Base-by-base conservation (phyloP, 2,888 invertebrate species). In the Stegophylla sp. region DNA sequence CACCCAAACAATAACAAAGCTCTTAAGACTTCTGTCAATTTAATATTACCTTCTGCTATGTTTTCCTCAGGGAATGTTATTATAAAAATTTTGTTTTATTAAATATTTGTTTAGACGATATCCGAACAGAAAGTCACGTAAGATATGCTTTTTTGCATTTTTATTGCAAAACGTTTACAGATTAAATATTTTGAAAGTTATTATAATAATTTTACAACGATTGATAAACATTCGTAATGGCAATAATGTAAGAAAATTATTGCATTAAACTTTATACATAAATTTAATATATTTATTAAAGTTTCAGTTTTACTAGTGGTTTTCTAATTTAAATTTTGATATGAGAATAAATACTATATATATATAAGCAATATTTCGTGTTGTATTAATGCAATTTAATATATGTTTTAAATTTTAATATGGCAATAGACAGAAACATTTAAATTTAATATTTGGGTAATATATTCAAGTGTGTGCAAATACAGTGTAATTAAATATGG, bases 21-120 rank as follows among this genome's bases (percentile, higher is more conserved):
- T 79, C 71, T 79, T 79, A 79, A 79, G 79, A 79, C 79, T 71
- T 71, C 69, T 71, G 79, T 71, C 71, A 71, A 71, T 79, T 79
- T 79, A 79, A 79, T 61, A 69, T n/a, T 79, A 48, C 45, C 48
- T 48, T 67, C 73, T 61, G 26, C 72, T 45, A 71, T 69, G 20
- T 69, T 69, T 69, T 15, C n/a, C 69, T 7, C 28, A 12, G 34
- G 28, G 51, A 51, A 69, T 23, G 34, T 59, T 45, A 73, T 73
- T 61, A 73, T 73, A 73, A 74, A 74, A 20, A 74, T 28, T 34
- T 75, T 23, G 34, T 48, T 63, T 75, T 64, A 75, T 75, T 75
- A 64, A 75, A 75, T n/a, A n/a, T 51, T 64, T 51, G 48, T 51
- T 75, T 64, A 12, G 63, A 51, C 10, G 48, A 15, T 51, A 69